phyloP scores from a whole-genome alignment of 2,797 vertebrate species.

The Pitangus sulphuratus region DNA sequence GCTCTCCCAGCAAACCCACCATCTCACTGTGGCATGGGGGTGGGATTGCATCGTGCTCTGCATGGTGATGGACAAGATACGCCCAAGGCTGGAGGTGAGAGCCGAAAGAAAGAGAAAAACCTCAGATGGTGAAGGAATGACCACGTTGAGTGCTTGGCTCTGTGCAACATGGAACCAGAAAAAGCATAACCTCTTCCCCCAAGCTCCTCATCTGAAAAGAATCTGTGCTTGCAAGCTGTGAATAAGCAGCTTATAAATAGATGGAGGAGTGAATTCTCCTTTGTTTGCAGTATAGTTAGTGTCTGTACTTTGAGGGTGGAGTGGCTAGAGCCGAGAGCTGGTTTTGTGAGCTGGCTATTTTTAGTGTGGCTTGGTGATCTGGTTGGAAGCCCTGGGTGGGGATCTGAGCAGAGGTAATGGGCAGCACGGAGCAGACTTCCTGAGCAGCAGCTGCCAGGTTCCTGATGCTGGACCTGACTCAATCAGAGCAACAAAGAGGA shows the following conservation, averaged over 20 bases:
- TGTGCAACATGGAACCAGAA: neutral
- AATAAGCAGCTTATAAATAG: conserved; percentile 64
- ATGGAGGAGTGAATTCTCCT: conserved; percentile 46
- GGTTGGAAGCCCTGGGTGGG: conserved; percentile 30
- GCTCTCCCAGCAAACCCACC: rapidly evolving
- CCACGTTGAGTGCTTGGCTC: neutral
- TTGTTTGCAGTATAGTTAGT: conserved; percentile 30
- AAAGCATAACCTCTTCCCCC: neutral
- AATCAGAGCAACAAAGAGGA: neutral
- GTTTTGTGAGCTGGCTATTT: conserved; percentile 53
- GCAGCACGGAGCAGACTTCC: conserved; percentile 1
- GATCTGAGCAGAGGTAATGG: conserved; percentile 8
- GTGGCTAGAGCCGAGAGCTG: conserved; percentile 16
- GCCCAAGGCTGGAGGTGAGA: neutral
- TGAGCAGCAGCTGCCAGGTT: neutral
- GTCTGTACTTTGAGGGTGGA: conserved; percentile 43
- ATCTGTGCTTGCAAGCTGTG: conserved; percentile 47
- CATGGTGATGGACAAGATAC: neutral
- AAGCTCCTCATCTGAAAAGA: conserved; percentile 22
- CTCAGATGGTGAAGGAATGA: neutral
- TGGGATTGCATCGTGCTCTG: neutral
- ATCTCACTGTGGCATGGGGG: rapidly evolving
- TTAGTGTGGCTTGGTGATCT: conserved; percentile 41
- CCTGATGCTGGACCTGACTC: neutral
- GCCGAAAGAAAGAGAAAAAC: neutral